A percentile compares a stretch with the other conserved stretches of the same genome.
phyloP scores from a whole-genome alignment of 2,888 invertebrate species.

The Dolomedes plantarius region DNA sequence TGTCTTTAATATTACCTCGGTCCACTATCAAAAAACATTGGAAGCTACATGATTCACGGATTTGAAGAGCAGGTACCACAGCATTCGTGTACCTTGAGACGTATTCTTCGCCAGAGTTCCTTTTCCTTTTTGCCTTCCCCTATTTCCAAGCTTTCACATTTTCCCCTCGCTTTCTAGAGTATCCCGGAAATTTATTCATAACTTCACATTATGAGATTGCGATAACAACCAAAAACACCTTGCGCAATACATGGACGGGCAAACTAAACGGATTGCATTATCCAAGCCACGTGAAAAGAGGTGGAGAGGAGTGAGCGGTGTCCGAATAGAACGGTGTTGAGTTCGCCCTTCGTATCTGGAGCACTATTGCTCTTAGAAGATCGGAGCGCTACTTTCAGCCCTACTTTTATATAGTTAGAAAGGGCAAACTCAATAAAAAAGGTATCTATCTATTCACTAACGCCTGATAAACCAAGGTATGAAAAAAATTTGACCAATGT shows the following conservation, averaged over 20 bases:
- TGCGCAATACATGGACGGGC: neutral
- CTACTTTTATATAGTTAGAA: neutral
- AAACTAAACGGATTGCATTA: neutral
- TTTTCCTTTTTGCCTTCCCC: neutral
- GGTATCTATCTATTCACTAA: neutral
- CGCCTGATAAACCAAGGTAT: too few species aligned
- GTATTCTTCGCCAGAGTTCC: too few species aligned
- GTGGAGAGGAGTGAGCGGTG: too few species aligned
- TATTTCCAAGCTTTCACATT: neutral
- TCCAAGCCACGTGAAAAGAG: neutral
- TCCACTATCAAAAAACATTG: too few species aligned
- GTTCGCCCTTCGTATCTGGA: neutral
- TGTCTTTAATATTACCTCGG: too few species aligned
- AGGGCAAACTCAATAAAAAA: neutral
- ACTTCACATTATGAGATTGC: neutral
- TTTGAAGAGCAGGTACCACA: too few species aligned
- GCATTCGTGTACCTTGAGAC: too few species aligned
- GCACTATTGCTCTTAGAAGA: too few species aligned
- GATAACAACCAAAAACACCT: neutral
- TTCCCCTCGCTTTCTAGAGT: neutral
- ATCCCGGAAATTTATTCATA: neutral
- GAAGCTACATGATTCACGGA: too few species aligned
- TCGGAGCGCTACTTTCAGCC: neutral
- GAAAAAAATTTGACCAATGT: too few species aligned
- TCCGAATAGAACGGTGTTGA: neutral